Conservation (phyloP, 2,113 vertebrate genomes). For the Bubo blakistoni region DNA sequence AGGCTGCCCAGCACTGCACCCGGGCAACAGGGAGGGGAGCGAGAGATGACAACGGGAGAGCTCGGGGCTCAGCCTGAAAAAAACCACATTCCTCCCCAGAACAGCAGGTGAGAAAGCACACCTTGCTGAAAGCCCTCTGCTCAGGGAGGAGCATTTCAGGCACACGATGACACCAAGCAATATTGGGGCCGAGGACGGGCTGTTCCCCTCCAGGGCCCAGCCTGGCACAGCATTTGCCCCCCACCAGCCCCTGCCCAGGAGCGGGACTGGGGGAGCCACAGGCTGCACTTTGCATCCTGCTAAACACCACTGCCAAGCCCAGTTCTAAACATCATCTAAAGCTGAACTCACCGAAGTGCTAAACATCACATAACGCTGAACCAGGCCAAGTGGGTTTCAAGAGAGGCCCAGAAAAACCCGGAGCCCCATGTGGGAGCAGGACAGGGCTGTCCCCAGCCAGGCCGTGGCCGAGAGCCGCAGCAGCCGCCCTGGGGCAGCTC, state of each 20-base stretch:
- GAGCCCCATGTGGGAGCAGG: rapidly evolving
- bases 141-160: background rate
- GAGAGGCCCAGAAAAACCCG: too few species aligned
- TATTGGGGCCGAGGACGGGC: rapidly evolving
- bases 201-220: too few species aligned
- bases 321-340: background rate
- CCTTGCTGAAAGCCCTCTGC: background rate
- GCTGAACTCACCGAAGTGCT: too few species aligned
- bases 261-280: rapidly evolving
- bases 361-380: background rate
- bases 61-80: rapidly evolving
- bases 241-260: background rate
- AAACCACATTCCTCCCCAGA: background rate
- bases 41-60: background rate
- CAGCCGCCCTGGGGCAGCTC: background rate
- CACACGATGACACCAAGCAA: rapidly evolving
- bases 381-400: rapidly evolving
- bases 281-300: background rate
- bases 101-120: rapidly evolving
- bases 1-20: too few species aligned
- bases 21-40: rapidly evolving
- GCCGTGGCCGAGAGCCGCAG: rapidly evolving
- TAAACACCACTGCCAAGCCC: too few species aligned
- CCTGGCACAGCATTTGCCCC: background rate
- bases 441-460: background rate